phyloP scores from a whole-genome alignment of 2,888 invertebrate genomes.

The Scaptomyza tumidula region DNA sequence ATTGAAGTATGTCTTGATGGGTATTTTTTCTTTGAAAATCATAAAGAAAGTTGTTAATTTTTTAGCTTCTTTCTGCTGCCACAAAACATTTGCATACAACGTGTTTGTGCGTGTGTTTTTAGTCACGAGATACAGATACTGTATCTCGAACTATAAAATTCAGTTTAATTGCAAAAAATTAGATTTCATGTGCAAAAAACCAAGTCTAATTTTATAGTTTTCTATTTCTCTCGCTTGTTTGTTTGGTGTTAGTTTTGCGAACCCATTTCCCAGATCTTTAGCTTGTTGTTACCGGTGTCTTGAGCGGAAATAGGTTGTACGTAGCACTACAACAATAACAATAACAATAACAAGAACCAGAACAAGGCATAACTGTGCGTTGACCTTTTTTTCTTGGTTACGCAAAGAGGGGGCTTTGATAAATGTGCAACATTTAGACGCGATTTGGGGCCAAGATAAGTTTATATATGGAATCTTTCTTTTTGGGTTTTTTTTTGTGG shows the following conservation, averaged over 20 bases:
- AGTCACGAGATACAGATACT: conserved; percentile 28
- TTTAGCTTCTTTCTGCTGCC: conserved; percentile 2
- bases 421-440: conserved; percentile 79
- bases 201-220: conserved; percentile 35
- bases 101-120: background rate
- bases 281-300: conserved; percentile 43
- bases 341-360: conserved; percentile 60
- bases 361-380: conserved; percentile 76
- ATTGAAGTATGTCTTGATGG: background rate
- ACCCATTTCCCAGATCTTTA: conserved; percentile 62
- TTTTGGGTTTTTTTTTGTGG: conserved; percentile 31
- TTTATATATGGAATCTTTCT: conserved; percentile 4
- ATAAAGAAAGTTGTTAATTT: background rate
- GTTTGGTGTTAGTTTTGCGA: conserved; percentile 41
- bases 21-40: conserved; percentile 12
- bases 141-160: conserved; percentile 51
- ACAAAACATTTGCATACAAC: conserved; percentile 17
- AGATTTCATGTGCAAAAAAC: conserved; percentile 53
- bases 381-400: conserved; percentile 64
- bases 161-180: conserved; percentile 63
- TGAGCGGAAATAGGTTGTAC: conserved; percentile 73
- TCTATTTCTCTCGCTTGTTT: conserved; percentile 23
- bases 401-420: conserved; percentile 63
- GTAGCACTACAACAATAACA: conserved; percentile 26
- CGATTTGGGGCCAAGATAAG: conserved; percentile 79